A percentile compares a stretch with the other conserved stretches of the same genome.
Conservation (phyloP, 1,140 invertebrate species). For the Mactra quadrangularis region DNA sequence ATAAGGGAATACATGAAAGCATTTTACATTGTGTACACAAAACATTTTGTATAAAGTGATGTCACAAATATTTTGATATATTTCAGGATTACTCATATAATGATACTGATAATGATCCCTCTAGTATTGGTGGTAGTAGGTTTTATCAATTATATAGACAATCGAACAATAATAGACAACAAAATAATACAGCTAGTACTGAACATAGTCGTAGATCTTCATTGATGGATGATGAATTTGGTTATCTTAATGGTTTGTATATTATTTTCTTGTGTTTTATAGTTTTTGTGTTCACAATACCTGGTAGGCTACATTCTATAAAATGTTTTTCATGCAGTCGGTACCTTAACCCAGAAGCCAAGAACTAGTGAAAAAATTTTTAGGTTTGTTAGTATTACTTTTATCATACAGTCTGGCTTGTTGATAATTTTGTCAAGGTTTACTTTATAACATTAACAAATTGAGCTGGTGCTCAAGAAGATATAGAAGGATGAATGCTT, state of each 20-base stretch:
- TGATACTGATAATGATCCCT: conserved; percentile 46
- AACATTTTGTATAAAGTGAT: too few relatives aligned
- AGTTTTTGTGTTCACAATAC: not conserved
- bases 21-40: too few relatives aligned
- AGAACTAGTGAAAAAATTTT: too few relatives aligned
- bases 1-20: too few relatives aligned
- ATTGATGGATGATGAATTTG: conserved; percentile 87
- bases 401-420: too few relatives aligned
- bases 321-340: not conserved
- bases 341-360: too few relatives aligned
- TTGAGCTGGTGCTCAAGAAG: too few relatives aligned
- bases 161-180: conserved; percentile 50
- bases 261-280: not conserved
- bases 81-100: conserved; percentile 66
- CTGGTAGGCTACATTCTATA: not conserved
- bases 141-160: conserved; percentile 52
- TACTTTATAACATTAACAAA: too few relatives aligned
- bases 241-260: conserved; percentile 87
- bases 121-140: conserved; percentile 59
- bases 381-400: too few relatives aligned
- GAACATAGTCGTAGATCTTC: conserved; percentile 86
- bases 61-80: too few relatives aligned
- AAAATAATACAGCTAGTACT: conserved; percentile 70
- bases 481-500: too few relatives aligned
- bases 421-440: too few relatives aligned